Evolutionary conservation across 1,140 invertebrate species (phyloP).

Genomic region (Drosophila albomicans): DNA sequence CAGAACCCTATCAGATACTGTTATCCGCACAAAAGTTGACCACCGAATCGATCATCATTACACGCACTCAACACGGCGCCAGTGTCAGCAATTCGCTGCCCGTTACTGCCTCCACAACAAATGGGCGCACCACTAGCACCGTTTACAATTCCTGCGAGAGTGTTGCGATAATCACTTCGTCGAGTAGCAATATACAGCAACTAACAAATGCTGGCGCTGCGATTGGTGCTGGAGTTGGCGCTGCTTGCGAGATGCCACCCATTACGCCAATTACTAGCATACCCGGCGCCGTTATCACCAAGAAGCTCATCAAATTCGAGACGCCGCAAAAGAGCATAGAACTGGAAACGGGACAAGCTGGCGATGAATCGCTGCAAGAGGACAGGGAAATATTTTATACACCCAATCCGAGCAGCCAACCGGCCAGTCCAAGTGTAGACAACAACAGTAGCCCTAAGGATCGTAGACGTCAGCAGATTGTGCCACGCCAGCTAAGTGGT

Average conservation of each 20-base stretch:
- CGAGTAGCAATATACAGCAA: slow-evolving; percentile 32
- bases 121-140: slow-evolving; percentile 49
- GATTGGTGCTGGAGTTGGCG: not conserved
- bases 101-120: not conserved
- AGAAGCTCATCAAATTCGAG: slow-evolving; percentile 79
- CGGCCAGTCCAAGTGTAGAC: not conserved
- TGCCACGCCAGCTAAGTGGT: slow-evolving; percentile 57
- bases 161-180: slow-evolving; percentile 73
- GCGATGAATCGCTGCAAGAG: slow-evolving; percentile 21
- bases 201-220: not conserved
- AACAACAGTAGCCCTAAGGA: not conserved
- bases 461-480: slow-evolving; percentile 34
- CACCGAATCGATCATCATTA: slow-evolving; percentile 81
- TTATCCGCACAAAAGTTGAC: slow-evolving; percentile 74
- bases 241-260: slow-evolving; percentile 47
- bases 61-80: slow-evolving; percentile 43
- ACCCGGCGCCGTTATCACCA: slow-evolving; percentile 61
- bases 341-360: not conserved
- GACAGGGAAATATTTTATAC: slow-evolving; percentile 71
- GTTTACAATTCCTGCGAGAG: slow-evolving; percentile 81
- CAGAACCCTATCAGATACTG: slow-evolving; percentile 45
- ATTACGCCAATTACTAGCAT: slow-evolving; percentile 71
- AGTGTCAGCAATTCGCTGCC: slow-evolving; percentile 17
- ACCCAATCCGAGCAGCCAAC: slow-evolving; percentile 51
- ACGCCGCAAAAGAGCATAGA: slow-evolving; percentile 52